Percentiles rank a stretch among this genome's conserved stretches.
Conservation (phyloP, 2,113 vertebrate species). For the Takifugu flavidus region DNA sequence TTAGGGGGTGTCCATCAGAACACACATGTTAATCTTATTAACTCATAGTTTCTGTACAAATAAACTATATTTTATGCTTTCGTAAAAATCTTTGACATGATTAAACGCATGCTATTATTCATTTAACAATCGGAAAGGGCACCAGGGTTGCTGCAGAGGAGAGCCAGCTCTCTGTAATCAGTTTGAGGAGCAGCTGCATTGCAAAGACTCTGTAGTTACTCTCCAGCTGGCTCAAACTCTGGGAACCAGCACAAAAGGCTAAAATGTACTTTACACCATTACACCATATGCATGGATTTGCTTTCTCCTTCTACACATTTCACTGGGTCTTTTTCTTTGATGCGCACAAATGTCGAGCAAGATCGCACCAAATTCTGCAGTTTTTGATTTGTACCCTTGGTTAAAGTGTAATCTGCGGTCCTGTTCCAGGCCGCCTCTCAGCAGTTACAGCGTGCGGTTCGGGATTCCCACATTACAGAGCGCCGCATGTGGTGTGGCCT, state of each 20-base stretch:
- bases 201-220: constrained; percentile 54
- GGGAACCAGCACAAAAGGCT: constrained; percentile 63
- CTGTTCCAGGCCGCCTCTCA: constrained; percentile 59
- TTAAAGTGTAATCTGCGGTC: constrained; percentile 63
- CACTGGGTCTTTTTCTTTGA: constrained; percentile 6
- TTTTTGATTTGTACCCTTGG: constrained; percentile 47
- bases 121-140: constrained; percentile 32
- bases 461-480: constrained; percentile 74
- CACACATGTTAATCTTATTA: too few species aligned
- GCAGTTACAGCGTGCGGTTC: constrained; percentile 62
- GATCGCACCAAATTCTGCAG: constrained; percentile 27
- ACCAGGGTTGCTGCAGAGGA: constrained; percentile 48
- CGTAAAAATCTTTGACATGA: too few species aligned
- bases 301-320: constrained; percentile 9
- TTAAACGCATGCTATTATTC: too few species aligned
- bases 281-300: constrained; percentile 34
- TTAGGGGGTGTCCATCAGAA: too few species aligned
- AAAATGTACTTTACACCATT: constrained; percentile 48
- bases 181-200: constrained; percentile 72
- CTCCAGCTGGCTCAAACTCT: constrained; percentile 72
- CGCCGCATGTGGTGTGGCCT: constrained; percentile 66
- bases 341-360: constrained; percentile 29
- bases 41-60: too few species aligned
- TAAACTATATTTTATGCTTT: too few species aligned
- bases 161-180: constrained; percentile 69